A percentile compares a stretch with the other conserved stretches of the same genome.
Evolutionary conservation across 2,113 vertebrate genomes (phyloP).

Genomic region (Mus musculus): DNA sequence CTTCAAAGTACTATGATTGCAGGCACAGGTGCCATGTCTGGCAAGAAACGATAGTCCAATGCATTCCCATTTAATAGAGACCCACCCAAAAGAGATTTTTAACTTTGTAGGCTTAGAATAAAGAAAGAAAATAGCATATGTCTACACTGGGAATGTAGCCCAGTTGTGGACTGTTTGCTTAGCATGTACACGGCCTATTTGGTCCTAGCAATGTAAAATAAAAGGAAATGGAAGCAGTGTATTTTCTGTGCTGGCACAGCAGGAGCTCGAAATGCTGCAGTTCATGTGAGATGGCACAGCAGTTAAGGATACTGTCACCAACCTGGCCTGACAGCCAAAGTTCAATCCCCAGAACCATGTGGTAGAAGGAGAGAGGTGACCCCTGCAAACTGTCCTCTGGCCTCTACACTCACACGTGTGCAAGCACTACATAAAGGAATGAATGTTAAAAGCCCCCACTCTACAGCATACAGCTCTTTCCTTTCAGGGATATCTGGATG

Average conservation of each 20-base stretch:
- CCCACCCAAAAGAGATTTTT: background rate
- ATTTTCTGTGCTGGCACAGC: background rate
- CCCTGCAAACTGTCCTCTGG: background rate
- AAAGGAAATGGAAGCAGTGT: background rate
- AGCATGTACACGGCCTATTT: background rate
- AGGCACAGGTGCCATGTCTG: background rate
- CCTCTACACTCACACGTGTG: accelerated
- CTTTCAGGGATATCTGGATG: background rate
- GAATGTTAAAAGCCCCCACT: too few species aligned
- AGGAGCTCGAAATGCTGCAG: background rate
- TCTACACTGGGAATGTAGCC: background rate
- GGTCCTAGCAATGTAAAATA: background rate
- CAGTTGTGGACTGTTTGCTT: background rate
- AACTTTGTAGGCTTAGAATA: conserved; percentile 14
- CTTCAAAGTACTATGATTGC: background rate
- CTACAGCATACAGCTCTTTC: background rate
- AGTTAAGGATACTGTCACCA: background rate
- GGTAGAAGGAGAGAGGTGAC: too few species aligned
- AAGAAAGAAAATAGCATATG: background rate
- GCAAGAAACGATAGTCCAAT: background rate
- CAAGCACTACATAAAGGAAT: too few species aligned
- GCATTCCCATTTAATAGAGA: conserved; percentile 12
- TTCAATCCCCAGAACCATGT: background rate
- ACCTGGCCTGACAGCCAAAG: background rate
- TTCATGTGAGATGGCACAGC: background rate